These are phyloP conservation scores for Abramis brama DNA, from an alignment of 2,113 vertebrate species.

Conservation along the genomic window DNA sequence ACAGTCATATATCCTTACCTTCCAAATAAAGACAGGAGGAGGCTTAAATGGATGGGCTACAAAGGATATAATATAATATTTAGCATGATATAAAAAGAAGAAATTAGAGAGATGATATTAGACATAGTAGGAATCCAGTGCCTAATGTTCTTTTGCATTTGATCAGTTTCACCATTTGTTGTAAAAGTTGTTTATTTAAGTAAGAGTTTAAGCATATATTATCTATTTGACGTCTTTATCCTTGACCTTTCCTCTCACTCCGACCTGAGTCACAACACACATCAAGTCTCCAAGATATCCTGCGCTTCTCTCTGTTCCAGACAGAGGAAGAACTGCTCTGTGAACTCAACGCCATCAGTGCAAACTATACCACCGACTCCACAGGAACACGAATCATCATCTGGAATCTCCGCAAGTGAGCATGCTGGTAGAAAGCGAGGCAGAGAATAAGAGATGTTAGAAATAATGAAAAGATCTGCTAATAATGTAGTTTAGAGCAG, in stretches of 20 bases:
- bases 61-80: not conserved
- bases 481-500: not conserved
- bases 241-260: constrained; percentile 80
- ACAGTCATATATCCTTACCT: constrained; percentile 56
- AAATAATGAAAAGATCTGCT: not conserved
- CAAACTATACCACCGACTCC: constrained; percentile 57
- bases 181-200: not conserved
- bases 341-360: constrained; percentile 82
- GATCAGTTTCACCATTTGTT: not conserved
- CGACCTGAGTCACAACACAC: constrained; percentile 70
- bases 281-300: constrained; percentile 85
- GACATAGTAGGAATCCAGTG: not conserved
- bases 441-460: no score
- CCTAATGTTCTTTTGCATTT: not conserved
- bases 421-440: not conserved
- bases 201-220: not conserved
- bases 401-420: constrained; percentile 92
- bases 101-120: not conserved
- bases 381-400: constrained; percentile 94
- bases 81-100: not conserved
- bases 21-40: not conserved
- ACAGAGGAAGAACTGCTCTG: constrained; percentile 78
- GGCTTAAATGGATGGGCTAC: not conserved
- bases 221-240: constrained; percentile 50
- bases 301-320: constrained; percentile 83